A percentile compares a stretch with the other conserved stretches of the same genome.
Conservation (phyloP, 2,797 vertebrate genomes). For the Artibeus lituratus region DNA sequence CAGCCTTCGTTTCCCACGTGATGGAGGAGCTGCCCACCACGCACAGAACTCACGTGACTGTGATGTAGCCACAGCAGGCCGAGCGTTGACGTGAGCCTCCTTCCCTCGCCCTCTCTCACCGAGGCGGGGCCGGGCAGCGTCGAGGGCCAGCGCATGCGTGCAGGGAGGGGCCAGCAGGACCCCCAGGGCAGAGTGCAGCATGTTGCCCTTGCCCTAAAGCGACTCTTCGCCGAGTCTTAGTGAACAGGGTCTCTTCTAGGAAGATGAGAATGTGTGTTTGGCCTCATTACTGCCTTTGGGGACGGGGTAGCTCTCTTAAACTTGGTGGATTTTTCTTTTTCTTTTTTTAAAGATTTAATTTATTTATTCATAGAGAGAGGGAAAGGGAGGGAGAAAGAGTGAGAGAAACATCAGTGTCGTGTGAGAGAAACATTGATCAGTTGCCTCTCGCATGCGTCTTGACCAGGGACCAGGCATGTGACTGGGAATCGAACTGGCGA, state of each 20-base stretch:
- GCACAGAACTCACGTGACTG: accelerated
- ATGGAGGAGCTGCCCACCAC: not conserved
- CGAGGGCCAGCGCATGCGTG: too few relatives aligned
- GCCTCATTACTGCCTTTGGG: not conserved
- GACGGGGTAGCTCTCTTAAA: not conserved
- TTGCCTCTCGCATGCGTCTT: too few relatives aligned
- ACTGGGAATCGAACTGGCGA: too few relatives aligned
- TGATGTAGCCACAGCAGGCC: accelerated
- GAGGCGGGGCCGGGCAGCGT: accelerated
- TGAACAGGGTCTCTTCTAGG: not conserved
- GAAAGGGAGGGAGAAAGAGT: too few relatives aligned
- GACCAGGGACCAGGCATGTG: too few relatives aligned
- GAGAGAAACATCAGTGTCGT: too few relatives aligned
- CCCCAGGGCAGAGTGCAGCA: accelerated
- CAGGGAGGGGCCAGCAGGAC: not conserved
- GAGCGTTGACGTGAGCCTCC: accelerated
- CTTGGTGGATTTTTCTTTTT: not conserved
- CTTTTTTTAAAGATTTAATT: too few relatives aligned
- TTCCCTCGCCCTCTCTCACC: accelerated
- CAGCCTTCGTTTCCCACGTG: not conserved
- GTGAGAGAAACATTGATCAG: too few relatives aligned
- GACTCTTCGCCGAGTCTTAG: not conserved
- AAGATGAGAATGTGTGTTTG: not conserved
- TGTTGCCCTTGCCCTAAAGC: not conserved
- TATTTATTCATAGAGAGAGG: too few relatives aligned